Evolutionary conservation across 2,888 invertebrate genomes (phyloP).

Genomic region (Volucella bombylans): DNA sequence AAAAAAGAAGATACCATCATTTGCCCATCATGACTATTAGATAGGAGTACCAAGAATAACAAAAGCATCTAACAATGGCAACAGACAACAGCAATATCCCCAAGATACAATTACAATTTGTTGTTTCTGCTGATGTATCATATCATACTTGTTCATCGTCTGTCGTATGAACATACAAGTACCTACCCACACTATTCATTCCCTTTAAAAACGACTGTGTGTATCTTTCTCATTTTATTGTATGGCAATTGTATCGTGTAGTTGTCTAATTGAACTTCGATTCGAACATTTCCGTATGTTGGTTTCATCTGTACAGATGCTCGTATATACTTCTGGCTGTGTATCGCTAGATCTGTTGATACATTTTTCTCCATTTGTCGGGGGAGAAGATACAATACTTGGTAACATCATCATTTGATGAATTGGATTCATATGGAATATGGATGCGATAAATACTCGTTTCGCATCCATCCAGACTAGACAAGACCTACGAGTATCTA

Average conservation of each 20-base stretch:
- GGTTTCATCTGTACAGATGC: background rate
- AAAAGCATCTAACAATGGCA: background rate
- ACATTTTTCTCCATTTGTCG: constrained; percentile 23
- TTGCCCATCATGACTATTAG: no score
- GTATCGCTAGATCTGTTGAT: constrained; percentile 16
- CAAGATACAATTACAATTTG: constrained; percentile 38
- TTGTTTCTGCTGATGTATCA: constrained; percentile 36
- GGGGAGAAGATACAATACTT: background rate
- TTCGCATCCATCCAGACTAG: background rate
- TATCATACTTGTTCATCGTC: background rate
- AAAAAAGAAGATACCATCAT: background rate
- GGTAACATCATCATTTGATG: constrained; percentile 45
- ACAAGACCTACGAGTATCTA: background rate
- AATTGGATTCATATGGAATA: constrained; percentile 55
- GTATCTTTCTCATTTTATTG: constrained; percentile 27
- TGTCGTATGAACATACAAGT: no score
- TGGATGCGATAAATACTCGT: constrained; percentile 45
- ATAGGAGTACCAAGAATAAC: background rate
- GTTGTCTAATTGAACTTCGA: constrained; percentile 51
- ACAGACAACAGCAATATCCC: constrained; percentile 1
- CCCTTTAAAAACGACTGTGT: background rate
- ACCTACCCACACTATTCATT: background rate
- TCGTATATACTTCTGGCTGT: constrained; percentile 10
- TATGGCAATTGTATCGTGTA: constrained; percentile 39
- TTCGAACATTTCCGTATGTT: constrained; percentile 28